Conservation (phyloP, 53 echinoderm and acorn worm species). For the Antedon mediterranea region DNA sequence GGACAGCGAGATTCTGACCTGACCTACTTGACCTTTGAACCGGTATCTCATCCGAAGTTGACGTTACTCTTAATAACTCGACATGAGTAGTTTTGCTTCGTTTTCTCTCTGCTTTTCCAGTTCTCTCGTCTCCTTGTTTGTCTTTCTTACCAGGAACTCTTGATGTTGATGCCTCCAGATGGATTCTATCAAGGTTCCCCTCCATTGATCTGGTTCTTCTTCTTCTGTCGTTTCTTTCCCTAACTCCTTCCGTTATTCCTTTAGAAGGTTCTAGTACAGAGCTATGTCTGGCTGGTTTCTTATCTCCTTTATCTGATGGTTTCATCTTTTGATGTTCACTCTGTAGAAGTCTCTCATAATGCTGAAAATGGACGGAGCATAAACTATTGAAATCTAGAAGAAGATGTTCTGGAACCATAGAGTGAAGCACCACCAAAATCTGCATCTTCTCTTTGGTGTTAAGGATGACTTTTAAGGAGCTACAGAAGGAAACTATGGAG, state of each 20-base stretch:
- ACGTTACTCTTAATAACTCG: conserved; percentile 1
- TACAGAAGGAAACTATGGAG: conserved; percentile 61
- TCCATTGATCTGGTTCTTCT: conserved; percentile 20
- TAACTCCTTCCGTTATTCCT: conserved; percentile 5
- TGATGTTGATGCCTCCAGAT: not conserved
- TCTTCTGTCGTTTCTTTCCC: conserved; percentile 10
- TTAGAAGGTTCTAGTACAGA: not conserved
- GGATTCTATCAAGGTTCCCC: not conserved
- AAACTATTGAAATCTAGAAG: conserved; percentile 60
- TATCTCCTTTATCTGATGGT: conserved; percentile 26
- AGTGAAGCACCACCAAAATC: conserved; percentile 47
- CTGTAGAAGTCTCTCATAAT: conserved; percentile 19
- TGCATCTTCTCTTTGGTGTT: conserved; percentile 49
- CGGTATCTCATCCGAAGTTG: not conserved
- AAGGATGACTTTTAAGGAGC: conserved; percentile 51
- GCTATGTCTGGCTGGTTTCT: not conserved
- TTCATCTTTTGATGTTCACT: not conserved
- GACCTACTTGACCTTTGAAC: not conserved
- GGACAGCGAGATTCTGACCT: conserved; percentile 9
- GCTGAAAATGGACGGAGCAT: conserved; percentile 60
- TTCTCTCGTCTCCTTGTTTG: conserved; percentile 24
- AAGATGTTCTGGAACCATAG: conserved; percentile 55
- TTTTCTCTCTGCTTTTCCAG: conserved; percentile 39
- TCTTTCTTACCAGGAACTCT: conserved; percentile 26
- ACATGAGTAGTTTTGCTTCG: conserved; percentile 15